Evolutionary conservation across 2,888 invertebrate genomes (phyloP).

Genomic region (Lomographa bimaculata): DNA sequence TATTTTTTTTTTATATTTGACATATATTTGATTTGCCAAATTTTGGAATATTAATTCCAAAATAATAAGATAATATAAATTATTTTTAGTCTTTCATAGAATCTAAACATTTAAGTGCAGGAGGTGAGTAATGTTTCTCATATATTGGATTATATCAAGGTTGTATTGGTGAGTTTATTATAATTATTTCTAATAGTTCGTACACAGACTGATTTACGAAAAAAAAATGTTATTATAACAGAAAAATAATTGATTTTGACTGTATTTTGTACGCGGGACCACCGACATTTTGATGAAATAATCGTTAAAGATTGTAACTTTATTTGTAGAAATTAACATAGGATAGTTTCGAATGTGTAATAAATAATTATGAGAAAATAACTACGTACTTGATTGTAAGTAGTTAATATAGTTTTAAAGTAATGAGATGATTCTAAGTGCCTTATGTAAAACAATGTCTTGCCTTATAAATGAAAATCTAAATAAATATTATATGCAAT

Average conservation of each 20-base stretch:
- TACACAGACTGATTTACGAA: slow-evolving; percentile 27
- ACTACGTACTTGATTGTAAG: not conserved
- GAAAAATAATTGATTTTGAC: slow-evolving; percentile 23
- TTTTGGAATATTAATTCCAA: too few species aligned
- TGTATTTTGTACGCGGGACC: slow-evolving; percentile 46
- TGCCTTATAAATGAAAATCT: slow-evolving; percentile 46
- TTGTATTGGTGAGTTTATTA: slow-evolving; percentile 28
- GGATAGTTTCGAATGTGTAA: too few species aligned
- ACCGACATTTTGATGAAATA: slow-evolving; percentile 46
- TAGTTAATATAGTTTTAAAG: slow-evolving; percentile 15
- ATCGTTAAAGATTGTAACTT: slow-evolving; percentile 12
- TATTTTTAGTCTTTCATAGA: too few species aligned
- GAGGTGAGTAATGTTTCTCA: too few species aligned
- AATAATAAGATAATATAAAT: too few species aligned
- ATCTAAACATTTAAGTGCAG: too few species aligned
- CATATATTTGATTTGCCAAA: too few species aligned
- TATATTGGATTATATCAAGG: too few species aligned
- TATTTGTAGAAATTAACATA: too few species aligned
- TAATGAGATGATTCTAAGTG: slow-evolving; percentile 41
- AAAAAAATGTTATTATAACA: slow-evolving; percentile 10
- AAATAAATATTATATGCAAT: slow-evolving; percentile 30
- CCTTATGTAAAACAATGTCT: slow-evolving; percentile 60
- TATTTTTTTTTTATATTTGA: too few species aligned
- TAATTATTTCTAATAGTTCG: slow-evolving; percentile 23
- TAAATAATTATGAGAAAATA: not conserved